Percentiles rank a stretch among this genome's conserved stretches.
These are phyloP conservation scores for Microcebus griseorufus DNA, from an alignment of 2,113 vertebrate genomes.

Conservation along the genomic window DNA sequence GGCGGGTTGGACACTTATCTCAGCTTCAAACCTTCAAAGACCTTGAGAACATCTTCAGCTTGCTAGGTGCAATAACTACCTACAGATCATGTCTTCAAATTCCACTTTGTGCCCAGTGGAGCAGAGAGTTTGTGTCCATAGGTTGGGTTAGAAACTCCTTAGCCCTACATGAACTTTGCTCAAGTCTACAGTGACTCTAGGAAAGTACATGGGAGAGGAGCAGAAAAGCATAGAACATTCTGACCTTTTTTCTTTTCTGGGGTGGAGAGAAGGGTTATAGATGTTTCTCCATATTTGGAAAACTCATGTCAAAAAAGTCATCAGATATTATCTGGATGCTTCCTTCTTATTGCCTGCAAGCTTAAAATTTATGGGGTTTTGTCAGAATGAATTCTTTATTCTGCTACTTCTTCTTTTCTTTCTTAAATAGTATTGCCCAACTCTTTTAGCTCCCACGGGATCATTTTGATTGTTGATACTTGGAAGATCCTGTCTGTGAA, in stretches of 20 bases:
- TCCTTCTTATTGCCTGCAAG: background rate
- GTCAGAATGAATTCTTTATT: background rate
- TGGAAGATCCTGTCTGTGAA: background rate
- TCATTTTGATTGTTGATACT: background rate
- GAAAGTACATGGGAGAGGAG: background rate
- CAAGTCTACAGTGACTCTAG: background rate
- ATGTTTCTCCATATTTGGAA: background rate
- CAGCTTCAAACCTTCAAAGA: background rate
- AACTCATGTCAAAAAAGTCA: background rate
- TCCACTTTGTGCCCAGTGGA: background rate
- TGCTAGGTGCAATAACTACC: background rate
- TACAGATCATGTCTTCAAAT: background rate
- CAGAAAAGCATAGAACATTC: background rate
- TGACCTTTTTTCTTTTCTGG: background rate
- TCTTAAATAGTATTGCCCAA: background rate
- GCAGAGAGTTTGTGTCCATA: background rate
- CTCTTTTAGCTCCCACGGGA: background rate
- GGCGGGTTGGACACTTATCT: background rate
- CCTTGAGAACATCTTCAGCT: background rate
- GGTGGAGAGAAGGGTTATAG: background rate
- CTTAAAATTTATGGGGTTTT: background rate
- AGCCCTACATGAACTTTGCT: background rate
- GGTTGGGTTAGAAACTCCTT: background rate
- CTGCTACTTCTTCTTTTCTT: background rate
- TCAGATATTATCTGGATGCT: background rate